Base-by-base conservation (phyloP, 2,113 vertebrate genomes). In the Prinia subflava region DNA sequence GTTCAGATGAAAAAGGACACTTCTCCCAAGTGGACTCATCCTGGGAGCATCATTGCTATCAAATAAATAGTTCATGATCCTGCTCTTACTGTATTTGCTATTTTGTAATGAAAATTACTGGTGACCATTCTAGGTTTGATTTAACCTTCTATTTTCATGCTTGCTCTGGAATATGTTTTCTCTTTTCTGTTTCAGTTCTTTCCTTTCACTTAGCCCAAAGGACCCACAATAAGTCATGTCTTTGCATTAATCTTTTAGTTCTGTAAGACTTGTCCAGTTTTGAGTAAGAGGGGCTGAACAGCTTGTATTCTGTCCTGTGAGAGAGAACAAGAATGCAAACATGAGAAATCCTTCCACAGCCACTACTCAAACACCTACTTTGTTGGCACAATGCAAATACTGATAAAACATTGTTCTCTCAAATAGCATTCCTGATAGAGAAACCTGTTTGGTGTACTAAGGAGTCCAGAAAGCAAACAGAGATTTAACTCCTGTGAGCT, bases 371-470 rank as follows among this genome's bases (percentile, higher is more conserved):
- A 82, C 85, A 91, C 69, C 53, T 92, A 67, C 56, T 35, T 82
- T 90, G 62, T 79, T 96, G 84, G 83, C 81, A 79, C 73, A 91
- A 10, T 82, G 57, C 89, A 89, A 91, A 67, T 87, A 41, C 84
- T 81, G 81, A 91, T 92, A 94, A 92, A 91, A 71, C 49, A 68
- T 39, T 89, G 42, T 87, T 95, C 57, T 93, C 63, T 87, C 44
- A 85, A 82, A 62, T 35, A 69, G 31, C 44, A n/a, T 91, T 95
- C 68, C 60, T 89, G 63, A 71, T 87, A 68, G 65, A 62, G 77
- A 87, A 91, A 75, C 62, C 65, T 89, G 50, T 76, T 94, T 79
- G 65, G 10, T 89, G 86, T 84, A 56, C 73, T 82, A 50, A 74
- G 56, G 70, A 71, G 18, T 64, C 57, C 53, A 76, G 37, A 84